These are phyloP conservation scores for Ptychodera flava DNA, from an alignment of 35 echinoderm and acorn worm species.

Conservation along the genomic window DNA sequence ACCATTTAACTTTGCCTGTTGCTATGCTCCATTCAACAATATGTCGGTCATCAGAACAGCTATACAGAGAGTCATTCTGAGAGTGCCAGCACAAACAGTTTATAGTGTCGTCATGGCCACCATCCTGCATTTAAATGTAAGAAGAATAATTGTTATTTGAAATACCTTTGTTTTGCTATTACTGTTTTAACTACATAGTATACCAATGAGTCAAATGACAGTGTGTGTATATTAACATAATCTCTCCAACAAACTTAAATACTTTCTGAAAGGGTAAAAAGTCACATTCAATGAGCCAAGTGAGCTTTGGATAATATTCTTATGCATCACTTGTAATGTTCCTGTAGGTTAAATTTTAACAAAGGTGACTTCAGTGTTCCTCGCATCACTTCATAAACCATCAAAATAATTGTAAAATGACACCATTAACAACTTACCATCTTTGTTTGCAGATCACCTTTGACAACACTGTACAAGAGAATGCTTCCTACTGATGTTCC, in stretches of 20 bases:
- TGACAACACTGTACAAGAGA: constrained; percentile 56
- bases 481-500: constrained; percentile 57
- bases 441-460: constrained; percentile 49
- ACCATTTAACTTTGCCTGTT: constrained; percentile 61
- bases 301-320: too few relatives aligned
- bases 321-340: too few relatives aligned
- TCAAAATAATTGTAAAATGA: too few relatives aligned
- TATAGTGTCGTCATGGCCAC: constrained; percentile 88
- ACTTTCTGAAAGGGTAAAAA: neutral
- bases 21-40: constrained; percentile 88
- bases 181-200: too few relatives aligned
- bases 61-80: constrained; percentile 66
- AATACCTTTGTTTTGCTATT: too few relatives aligned
- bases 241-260: neutral
- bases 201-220: too few relatives aligned
- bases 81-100: constrained; percentile 93
- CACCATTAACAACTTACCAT: constrained; percentile 36
- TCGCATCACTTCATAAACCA: too few relatives aligned
- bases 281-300: neutral
- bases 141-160: too few relatives aligned
- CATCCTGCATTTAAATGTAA: constrained; percentile 55
- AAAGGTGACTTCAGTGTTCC: too few relatives aligned
- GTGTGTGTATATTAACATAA: neutral
- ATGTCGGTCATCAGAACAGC: constrained; percentile 85
- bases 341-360: too few relatives aligned